Conservation (phyloP, 2,113 vertebrate genomes). For the Lepisosteus osseus region DNA sequence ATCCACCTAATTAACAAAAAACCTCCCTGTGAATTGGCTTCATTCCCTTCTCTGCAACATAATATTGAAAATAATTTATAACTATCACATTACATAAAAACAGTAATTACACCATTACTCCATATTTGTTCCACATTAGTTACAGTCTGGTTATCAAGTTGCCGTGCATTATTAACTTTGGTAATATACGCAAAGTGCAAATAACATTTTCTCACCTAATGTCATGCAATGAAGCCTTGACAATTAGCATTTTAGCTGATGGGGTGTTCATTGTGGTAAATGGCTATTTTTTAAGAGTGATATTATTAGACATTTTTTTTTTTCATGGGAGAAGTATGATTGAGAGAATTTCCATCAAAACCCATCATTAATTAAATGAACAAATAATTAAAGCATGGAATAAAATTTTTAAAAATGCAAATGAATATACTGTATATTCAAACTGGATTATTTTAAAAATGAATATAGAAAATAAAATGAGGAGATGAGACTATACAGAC, state of each 20-base stretch:
- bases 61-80: not conserved
- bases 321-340: constrained; percentile 19
- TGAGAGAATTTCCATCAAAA: too few species aligned
- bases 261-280: not conserved
- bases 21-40: too few species aligned
- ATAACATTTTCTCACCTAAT: not conserved
- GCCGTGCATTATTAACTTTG: not conserved
- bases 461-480: too few species aligned
- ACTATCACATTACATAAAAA: not conserved
- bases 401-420: too few species aligned
- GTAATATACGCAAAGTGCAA: not conserved
- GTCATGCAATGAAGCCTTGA: not conserved
- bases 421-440: too few species aligned
- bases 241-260: not conserved
- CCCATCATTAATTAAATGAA: too few species aligned
- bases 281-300: not conserved
- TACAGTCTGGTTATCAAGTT: not conserved
- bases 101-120: not conserved
- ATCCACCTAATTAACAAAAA: too few species aligned
- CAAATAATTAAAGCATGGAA: too few species aligned
- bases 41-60: too few species aligned
- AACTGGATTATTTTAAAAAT: too few species aligned
- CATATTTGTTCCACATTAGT: constrained; percentile 2
- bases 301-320: too few species aligned
- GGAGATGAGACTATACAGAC: too few species aligned